A percentile compares a stretch with the other conserved stretches of the same genome.
Evolutionary conservation across 1,140 invertebrate species (phyloP).

Genomic region (Cydia amplana): DNA sequence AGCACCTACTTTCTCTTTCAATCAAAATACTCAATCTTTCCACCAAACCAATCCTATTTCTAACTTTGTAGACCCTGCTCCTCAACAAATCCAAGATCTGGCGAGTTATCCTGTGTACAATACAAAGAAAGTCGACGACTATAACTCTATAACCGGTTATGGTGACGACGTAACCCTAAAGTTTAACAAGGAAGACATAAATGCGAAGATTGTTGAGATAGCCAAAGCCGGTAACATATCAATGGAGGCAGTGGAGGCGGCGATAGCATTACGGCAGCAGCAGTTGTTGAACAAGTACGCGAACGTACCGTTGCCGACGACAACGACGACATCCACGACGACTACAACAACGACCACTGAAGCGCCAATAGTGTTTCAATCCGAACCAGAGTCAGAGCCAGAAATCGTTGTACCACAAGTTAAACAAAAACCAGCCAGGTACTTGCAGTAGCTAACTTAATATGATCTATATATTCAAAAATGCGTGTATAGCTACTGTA

Average conservation of each 20-base stretch:
- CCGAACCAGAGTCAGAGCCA: constrained; percentile 68
- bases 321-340: constrained; percentile 74
- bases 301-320: constrained; percentile 71
- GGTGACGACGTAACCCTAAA: constrained; percentile 69
- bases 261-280: constrained; percentile 85
- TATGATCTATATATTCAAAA: not conserved
- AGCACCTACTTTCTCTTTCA: constrained; percentile 45
- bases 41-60: constrained; percentile 70
- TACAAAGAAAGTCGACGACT: constrained; percentile 75
- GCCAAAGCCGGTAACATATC: constrained; percentile 85
- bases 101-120: constrained; percentile 63
- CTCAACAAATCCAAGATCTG: constrained; percentile 67
- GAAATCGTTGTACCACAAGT: constrained; percentile 58
- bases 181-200: constrained; percentile 72
- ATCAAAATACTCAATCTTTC: constrained; percentile 48
- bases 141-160: constrained; percentile 73
- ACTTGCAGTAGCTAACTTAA: not conserved
- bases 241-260: constrained; percentile 86
- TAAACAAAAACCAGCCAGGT: constrained; percentile 63
- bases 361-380: constrained; percentile 56
- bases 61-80: constrained; percentile 75
- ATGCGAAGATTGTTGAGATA: constrained; percentile 75
- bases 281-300: constrained; percentile 82
- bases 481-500: not conserved
- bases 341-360: constrained; percentile 70